Evolutionary conservation across 2,113 vertebrate genomes (phyloP), one percentile per base, ranked within the genome.

Genomic region (Myotis brandtii): DNA sequence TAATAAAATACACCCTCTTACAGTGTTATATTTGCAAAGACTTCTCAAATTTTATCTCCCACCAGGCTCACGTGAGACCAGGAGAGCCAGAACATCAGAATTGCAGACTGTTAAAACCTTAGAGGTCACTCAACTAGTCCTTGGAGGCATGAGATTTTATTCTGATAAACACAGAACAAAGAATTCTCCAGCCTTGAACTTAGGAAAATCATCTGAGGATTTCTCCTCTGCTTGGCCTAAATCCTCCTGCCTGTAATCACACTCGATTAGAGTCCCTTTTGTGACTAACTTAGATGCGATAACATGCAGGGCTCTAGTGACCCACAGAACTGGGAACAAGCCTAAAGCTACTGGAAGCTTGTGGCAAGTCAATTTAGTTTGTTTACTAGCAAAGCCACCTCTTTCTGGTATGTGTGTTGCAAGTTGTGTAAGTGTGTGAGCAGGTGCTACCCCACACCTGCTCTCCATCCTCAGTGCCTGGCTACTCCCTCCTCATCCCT

Each of bases 371-470:
- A 75, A 20, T 27, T 37, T 52, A 23, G 2, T 67, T 59, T 76
- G 20, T 84, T 93, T 80, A 43, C 43, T 43, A 43, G 46, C 10
- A 72, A 72, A 90, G 37, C 34, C 46, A 30, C 27, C 1, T 64
- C n/a, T 72, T 82, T 12, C 86, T 75, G 16, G 6, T 27, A 13
- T 12, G 43, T 83, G 40, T 9, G 1, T 14, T 80, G 6, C 23
- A 66, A 46, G 43, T 13, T 18, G 20, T 4, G 0, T 12, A 2
- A n/a, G 9, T 32, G 16, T 8, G 23, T 37, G 25, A 48, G 34
- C n/a, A 32, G 5, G 9, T 27, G 32, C 0, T 4, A 27, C 18
- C 17, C 52, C 18, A 6, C 14, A 50, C 6, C 27, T n/a, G 3
- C n/a, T 13, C 18, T 64, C 13, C 20, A 1, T 34, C 34, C 13